Conservation (phyloP, 1,140 invertebrate genomes). For the Drosophila bocki region DNA sequence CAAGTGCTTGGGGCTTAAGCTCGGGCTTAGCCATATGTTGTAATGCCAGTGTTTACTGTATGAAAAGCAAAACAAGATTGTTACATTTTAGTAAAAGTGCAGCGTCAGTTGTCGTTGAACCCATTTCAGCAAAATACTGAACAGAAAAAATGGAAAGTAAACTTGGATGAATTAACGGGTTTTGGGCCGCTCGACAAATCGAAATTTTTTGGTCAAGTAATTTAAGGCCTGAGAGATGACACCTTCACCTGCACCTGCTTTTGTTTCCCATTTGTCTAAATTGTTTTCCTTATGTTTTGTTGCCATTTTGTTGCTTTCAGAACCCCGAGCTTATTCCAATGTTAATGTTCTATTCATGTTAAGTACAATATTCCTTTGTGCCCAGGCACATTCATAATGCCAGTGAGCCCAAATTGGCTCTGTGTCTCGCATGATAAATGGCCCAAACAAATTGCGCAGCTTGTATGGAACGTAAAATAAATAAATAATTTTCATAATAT, state of each 20-base stretch:
- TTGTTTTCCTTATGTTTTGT: constrained; percentile 18
- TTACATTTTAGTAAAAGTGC: constrained; percentile 74
- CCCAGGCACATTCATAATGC: constrained; percentile 50
- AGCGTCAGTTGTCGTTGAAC: constrained; percentile 80
- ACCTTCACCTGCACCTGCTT: constrained; percentile 13
- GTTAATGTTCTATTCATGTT: constrained; percentile 79
- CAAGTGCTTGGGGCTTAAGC: constrained; percentile 20
- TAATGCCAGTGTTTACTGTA: constrained; percentile 47
- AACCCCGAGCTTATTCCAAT: constrained; percentile 18
- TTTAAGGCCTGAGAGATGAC: constrained; percentile 4
- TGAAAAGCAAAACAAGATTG: constrained; percentile 41
- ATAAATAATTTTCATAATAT: constrained; percentile 12
- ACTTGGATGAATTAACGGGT: constrained; percentile 18
- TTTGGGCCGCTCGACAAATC: constrained; percentile 23
- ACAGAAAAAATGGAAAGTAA: constrained; percentile 72
- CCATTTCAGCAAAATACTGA: constrained; percentile 22
- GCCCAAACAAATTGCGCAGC: constrained; percentile 59
- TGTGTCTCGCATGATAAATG: constrained; percentile 73
- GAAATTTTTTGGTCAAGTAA: constrained; percentile 8
- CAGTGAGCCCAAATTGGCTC: constrained; percentile 34
- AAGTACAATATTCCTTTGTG: constrained; percentile 49
- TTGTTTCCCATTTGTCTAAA: constrained; percentile 11
- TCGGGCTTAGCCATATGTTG: constrained; percentile 58
- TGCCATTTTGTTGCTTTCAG: constrained; percentile 10
- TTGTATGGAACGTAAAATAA: constrained; percentile 11